These are phyloP conservation scores for Tetragonula clypearis DNA, from an alignment of 1,140 invertebrate genomes.

Conservation along the genomic window DNA sequence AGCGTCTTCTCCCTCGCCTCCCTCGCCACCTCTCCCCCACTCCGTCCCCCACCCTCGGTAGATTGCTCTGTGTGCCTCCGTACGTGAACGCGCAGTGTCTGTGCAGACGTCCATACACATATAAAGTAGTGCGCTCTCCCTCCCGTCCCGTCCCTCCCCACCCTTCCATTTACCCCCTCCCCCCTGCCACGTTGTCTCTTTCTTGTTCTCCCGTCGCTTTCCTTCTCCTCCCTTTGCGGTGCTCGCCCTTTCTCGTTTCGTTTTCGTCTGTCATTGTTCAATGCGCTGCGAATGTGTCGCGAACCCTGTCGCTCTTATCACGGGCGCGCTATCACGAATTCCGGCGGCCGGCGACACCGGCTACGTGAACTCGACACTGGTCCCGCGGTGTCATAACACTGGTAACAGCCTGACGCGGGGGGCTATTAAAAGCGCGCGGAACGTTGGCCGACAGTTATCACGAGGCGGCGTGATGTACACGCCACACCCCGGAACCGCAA, in stretches of 20 bases:
- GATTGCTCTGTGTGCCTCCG: conserved; percentile 18
- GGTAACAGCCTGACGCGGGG: conserved; percentile 47
- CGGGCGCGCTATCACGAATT: conserved; percentile 59
- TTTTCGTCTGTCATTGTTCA: not conserved
- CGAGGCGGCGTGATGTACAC: not conserved
- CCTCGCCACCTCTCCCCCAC: conserved; percentile 6
- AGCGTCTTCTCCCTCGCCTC: conserved; percentile 12
- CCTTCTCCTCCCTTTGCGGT: conserved; percentile 23
- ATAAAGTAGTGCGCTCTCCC: conserved; percentile 9
- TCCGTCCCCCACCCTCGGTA: conserved; percentile 51
- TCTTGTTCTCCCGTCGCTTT: conserved; percentile 13
- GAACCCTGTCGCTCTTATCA: conserved; percentile 46
- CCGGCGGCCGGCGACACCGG: conserved; percentile 45
- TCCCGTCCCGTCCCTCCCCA: not conserved
- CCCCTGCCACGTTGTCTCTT: not conserved
- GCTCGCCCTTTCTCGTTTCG: conserved; percentile 12
- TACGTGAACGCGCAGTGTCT: conserved; percentile 10
- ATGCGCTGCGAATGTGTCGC: conserved; percentile 28
- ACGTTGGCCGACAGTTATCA: conserved; percentile 18
- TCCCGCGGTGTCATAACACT: conserved; percentile 43
- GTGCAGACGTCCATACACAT: not conserved
- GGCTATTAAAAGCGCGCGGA: conserved; percentile 35
- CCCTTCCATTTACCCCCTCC: not conserved
- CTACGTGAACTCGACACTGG: conserved; percentile 42
- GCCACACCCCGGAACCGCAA: conserved; percentile 30